These are phyloP conservation scores for Danaus chrysippus DNA, from an alignment of 2,888 invertebrate genomes.

Conservation along the genomic window DNA sequence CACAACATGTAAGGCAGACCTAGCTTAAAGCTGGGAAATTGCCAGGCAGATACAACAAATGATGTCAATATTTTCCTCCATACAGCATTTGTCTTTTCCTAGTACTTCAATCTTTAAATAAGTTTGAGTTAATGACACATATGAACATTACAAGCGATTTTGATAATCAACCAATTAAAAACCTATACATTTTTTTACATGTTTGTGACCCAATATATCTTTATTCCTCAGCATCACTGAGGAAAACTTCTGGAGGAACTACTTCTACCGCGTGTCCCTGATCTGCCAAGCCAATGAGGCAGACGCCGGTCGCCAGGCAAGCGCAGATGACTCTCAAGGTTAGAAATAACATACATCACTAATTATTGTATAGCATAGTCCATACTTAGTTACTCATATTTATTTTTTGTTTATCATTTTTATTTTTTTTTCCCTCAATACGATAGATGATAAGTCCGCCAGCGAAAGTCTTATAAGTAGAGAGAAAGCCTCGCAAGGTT, in stretches of 20 bases:
- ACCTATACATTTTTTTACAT: too few species aligned
- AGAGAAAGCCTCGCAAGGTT: conserved; percentile 61
- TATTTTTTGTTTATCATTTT: conserved; percentile 32
- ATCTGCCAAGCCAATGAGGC: conserved; percentile 98
- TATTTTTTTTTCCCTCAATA: conserved; percentile 35
- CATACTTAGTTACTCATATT: conserved; percentile 28
- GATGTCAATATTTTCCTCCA: too few species aligned
- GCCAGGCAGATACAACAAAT: too few species aligned
- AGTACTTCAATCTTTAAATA: too few species aligned
- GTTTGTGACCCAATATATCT: background rate
- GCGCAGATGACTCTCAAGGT: conserved; percentile 81
- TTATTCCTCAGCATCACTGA: conserved; percentile 88
- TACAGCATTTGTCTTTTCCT: too few species aligned
- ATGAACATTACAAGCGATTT: too few species aligned
- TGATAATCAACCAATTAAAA: too few species aligned
- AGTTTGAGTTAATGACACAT: too few species aligned
- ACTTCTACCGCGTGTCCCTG: conserved; percentile 99
- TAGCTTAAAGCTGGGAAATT: too few species aligned
- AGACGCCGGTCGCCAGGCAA: conserved; percentile 77
- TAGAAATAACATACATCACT: conserved; percentile 32
- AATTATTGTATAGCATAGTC: background rate
- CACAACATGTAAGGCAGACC: too few species aligned
- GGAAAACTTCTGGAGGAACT: conserved; percentile 99
- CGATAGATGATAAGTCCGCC: conserved; percentile 52
- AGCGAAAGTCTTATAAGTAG: conserved; percentile 52